Evolutionary conservation across 2,797 vertebrate genomes (phyloP).

Genomic region (Pseudomugil tenellus): DNA sequence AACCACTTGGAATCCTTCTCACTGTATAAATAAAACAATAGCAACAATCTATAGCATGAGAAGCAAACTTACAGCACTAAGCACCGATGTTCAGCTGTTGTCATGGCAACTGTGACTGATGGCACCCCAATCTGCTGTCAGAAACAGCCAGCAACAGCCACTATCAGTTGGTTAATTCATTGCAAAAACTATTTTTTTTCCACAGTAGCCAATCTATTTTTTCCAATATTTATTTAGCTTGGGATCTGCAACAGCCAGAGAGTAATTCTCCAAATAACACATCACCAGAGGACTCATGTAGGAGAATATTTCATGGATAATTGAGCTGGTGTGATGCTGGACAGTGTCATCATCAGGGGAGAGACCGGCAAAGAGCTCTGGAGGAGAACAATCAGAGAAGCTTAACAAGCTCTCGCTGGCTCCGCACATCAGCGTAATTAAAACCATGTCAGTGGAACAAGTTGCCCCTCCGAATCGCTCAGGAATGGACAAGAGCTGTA

Average conservation of each 20-base stretch:
- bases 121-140: conserved; percentile 19
- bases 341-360: conserved; percentile 52
- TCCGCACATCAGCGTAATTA: conserved; percentile 66
- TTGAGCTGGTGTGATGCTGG: conserved; percentile 63
- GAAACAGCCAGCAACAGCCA: conserved; percentile 22
- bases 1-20: neutral
- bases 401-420: conserved; percentile 66
- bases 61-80: conserved; percentile 41
- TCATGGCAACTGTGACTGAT: conserved; percentile 61
- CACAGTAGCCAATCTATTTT: too few species aligned
- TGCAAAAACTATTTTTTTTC: neutral
- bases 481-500: conserved; percentile 5
- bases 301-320: conserved; percentile 70
- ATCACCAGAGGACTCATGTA: conserved; percentile 46
- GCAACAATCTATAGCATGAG: conserved; percentile 43
- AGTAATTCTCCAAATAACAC: conserved; percentile 41
- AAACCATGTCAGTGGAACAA: conserved; percentile 54
- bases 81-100: conserved; percentile 51
- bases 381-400: conserved; percentile 67
- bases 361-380: conserved; percentile 52
- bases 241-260: conserved; percentile 33
- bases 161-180: conserved; percentile 45
- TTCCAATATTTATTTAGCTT: neutral
- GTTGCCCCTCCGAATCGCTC: conserved; percentile 30
- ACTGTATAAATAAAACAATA: conserved; percentile 37